Evolutionary conservation across 1,140 invertebrate genomes (phyloP).

Genomic region (Coptotermes formosanus): DNA sequence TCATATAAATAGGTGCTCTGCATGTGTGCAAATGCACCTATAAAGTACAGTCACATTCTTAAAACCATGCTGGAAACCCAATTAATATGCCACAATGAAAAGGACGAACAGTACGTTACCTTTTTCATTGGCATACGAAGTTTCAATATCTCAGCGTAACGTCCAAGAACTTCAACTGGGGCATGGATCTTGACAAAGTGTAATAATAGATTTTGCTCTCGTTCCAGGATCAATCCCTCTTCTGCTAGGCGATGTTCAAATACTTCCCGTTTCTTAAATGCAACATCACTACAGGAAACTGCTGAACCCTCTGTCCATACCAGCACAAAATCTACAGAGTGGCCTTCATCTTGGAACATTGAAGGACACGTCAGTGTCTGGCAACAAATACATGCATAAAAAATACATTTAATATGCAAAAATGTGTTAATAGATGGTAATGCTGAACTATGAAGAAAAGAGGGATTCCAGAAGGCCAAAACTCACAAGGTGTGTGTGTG

Average conservation of each 20-base stretch:
- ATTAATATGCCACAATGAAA: too few species aligned
- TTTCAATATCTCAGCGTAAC: slow-evolving; percentile 92
- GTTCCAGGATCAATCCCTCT: slow-evolving; percentile 43
- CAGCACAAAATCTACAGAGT: slow-evolving; percentile 46
- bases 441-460: too few species aligned
- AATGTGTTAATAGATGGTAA: too few species aligned
- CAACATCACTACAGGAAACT: slow-evolving; percentile 30
- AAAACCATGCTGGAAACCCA: too few species aligned
- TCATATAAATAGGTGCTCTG: too few species aligned
- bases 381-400: too few species aligned
- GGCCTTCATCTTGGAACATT: slow-evolving; percentile 37
- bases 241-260: slow-evolving; percentile 46
- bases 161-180: slow-evolving; percentile 76
- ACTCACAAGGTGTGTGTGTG: too few species aligned
- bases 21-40: too few species aligned
- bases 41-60: too few species aligned
- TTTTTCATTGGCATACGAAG: slow-evolving; percentile 93
- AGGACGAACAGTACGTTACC: slow-evolving; percentile 46
- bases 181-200: slow-evolving; percentile 77
- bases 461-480: too few species aligned
- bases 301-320: slow-evolving; percentile 38
- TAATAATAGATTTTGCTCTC: slow-evolving; percentile 39
- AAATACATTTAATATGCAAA: too few species aligned
- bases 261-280: slow-evolving; percentile 39
- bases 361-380: not conserved